Percentiles rank a stretch among this genome's conserved stretches.
These are phyloP conservation scores for Rallus limicola DNA, from an alignment of 2,113 vertebrate species.

Conservation along the genomic window DNA sequence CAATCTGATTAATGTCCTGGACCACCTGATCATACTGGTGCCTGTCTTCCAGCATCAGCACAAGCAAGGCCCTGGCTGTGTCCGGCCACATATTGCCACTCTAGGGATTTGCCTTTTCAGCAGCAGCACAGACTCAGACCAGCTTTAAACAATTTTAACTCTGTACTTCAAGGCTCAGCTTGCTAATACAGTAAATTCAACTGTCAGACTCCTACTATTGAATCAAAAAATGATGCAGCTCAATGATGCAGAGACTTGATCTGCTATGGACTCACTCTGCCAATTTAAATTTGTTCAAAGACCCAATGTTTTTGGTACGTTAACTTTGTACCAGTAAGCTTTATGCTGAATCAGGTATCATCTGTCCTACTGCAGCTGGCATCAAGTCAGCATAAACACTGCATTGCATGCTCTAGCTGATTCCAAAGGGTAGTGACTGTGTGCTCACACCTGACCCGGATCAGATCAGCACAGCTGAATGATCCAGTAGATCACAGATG, in stretches of 20 bases:
- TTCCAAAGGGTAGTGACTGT: slow-evolving; percentile 24
- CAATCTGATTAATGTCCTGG: neutral
- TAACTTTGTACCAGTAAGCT: slow-evolving; percentile 58
- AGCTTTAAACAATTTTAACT: neutral
- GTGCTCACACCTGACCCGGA: slow-evolving; percentile 15
- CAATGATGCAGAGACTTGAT: slow-evolving; percentile 42
- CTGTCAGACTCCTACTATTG: neutral
- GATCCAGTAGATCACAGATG: slow-evolving; percentile 45
- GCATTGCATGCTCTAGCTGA: neutral
- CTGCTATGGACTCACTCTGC: slow-evolving; percentile 6
- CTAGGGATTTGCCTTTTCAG: neutral
- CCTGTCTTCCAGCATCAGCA: neutral
- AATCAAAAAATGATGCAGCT: slow-evolving; percentile 48
- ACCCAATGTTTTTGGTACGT: slow-evolving; percentile 22
- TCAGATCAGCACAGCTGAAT: slow-evolving; percentile 25
- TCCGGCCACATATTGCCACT: neutral
- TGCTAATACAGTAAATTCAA: slow-evolving; percentile 10
- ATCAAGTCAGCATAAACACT: slow-evolving; percentile 44
- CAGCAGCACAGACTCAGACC: neutral
- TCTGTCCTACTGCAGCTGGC: slow-evolving; percentile 59
- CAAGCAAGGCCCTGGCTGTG: neutral
- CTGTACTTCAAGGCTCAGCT: neutral
- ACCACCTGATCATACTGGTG: neutral
- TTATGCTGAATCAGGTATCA: slow-evolving; percentile 69
- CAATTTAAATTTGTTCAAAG: slow-evolving; percentile 51